Base-by-base conservation (phyloP, 2,113 vertebrate genomes). In the Anguilla rostrata region DNA sequence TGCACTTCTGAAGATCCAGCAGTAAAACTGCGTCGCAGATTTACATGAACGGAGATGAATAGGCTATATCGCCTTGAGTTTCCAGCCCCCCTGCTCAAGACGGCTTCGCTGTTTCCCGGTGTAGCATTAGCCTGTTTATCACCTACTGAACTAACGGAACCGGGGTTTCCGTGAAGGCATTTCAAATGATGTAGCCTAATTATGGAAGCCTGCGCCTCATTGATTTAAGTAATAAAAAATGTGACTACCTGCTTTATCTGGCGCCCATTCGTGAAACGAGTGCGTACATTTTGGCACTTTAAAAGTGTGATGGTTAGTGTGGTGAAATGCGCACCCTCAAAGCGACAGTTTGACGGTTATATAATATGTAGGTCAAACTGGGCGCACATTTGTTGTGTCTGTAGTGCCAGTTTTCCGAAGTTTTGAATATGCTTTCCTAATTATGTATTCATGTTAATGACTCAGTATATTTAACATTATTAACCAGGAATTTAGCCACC, bases 281-380 rank as follows among this genome's bases (percentile, higher is more conserved):
- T 71, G 39, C 22, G n/a, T 60, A 39, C 29, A 43, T 81, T 26
- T 78, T n/a, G 43, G 56, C 5, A 71, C 63, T 71, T 71, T 71
- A 57, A 18, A 14, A 29, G 2, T 16, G 8, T 49, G n/a, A 14
- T 34, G 34, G 34, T 34, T 34, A 34, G 34, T 34, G 34, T 49
- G 11, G 14, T 49, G 16, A 43, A 16, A 78, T n/a, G 34, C 46
- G 57, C 66, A 82, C 0, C 6, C n/a, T 81, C 40, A 63, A 71
- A 78, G 40, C 22, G n/a, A 46, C 78, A 39, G 75, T 29, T 46
- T 79, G 75, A 16, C 5, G 80, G 14, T 87, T 84, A 87, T 85
- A 87, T 85, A 82, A 85, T 85, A 87, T 82, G 83, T 87, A 85
- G 87, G 87, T 84, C 87, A 87, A 87, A 87, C 56, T 81, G 56